phyloP scores from a whole-genome alignment of 2,113 vertebrate species.

The Gymnobelideus leadbeateri region DNA sequence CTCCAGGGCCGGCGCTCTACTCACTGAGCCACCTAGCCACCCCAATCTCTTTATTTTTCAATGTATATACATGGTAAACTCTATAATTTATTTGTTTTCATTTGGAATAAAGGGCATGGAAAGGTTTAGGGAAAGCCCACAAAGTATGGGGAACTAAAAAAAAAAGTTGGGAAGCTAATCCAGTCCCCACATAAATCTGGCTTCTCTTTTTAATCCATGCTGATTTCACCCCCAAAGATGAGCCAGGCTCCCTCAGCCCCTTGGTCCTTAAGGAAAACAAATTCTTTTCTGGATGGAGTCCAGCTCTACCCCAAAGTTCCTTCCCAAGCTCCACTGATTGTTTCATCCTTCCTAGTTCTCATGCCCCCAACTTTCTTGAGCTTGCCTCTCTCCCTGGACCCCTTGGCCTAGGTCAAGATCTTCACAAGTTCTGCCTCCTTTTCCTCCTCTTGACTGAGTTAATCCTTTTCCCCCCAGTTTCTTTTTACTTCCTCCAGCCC shows the following conservation, averaged over 20 bases:
- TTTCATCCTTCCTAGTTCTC: slow-evolving; percentile 26
- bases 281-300: slow-evolving; percentile 55
- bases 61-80: not conserved
- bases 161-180: not conserved
- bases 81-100: not conserved
- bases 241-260: not conserved
- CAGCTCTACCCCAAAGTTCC: slow-evolving; percentile 25
- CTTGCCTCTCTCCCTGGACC: slow-evolving; percentile 19
- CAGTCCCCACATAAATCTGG: slow-evolving; percentile 19
- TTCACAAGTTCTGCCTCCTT: slow-evolving; percentile 35
- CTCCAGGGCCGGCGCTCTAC: too few species aligned
- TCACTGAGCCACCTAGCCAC: too few species aligned
- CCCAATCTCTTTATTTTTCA: not conserved
- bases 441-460: slow-evolving; percentile 31
- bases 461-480: not conserved
- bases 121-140: not conserved
- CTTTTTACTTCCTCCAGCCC: slow-evolving; percentile 31
- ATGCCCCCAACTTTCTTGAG: not conserved
- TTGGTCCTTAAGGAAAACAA: slow-evolving; percentile 40
- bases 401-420: not conserved
- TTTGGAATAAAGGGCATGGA: not conserved
- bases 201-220: slow-evolving; percentile 53
- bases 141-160: not conserved
- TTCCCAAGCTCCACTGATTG: slow-evolving; percentile 42
- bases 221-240: slow-evolving; percentile 28